Evolutionary conservation across 2,888 invertebrate genomes (phyloP).

Genomic region (Tetropium fuscum): DNA sequence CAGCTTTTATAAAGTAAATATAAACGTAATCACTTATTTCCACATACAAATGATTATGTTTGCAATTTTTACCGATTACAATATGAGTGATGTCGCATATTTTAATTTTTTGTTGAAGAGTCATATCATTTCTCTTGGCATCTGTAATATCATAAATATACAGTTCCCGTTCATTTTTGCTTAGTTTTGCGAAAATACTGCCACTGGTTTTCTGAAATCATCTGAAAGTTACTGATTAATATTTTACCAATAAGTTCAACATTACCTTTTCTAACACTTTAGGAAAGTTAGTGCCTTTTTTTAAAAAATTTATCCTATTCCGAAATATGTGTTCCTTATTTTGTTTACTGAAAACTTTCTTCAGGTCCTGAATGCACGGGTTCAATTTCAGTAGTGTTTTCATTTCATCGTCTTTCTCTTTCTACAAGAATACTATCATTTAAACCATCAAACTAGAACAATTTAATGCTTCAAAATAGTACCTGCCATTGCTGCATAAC

Average conservation of each 20-base stretch:
- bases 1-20: background rate
- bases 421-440: slow-evolving; percentile 44
- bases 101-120: slow-evolving; percentile 40
- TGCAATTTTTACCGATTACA: slow-evolving; percentile 59
- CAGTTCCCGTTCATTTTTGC: slow-evolving; percentile 49
- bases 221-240: background rate
- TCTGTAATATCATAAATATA: slow-evolving; percentile 44
- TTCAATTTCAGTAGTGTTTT: slow-evolving; percentile 49
- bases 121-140: slow-evolving; percentile 32
- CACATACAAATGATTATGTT: slow-evolving; percentile 56
- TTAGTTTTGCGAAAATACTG: slow-evolving; percentile 48
- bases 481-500: slow-evolving; percentile 60
- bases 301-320: slow-evolving; percentile 55
- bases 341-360: slow-evolving; percentile 44
- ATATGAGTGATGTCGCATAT: slow-evolving; percentile 57
- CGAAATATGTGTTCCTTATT: slow-evolving; percentile 53
- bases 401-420: slow-evolving; percentile 56
- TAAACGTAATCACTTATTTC: background rate
- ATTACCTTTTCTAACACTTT: slow-evolving; percentile 58
- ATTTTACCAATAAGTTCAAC: too few species aligned
- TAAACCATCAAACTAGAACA: background rate
- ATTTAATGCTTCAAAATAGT: background rate
- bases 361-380: slow-evolving; percentile 56
- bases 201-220: slow-evolving; percentile 50
- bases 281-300: slow-evolving; percentile 56